Evolutionary conservation across 2,797 vertebrate species (phyloP).

Genomic region (Meriones psammophilus): DNA sequence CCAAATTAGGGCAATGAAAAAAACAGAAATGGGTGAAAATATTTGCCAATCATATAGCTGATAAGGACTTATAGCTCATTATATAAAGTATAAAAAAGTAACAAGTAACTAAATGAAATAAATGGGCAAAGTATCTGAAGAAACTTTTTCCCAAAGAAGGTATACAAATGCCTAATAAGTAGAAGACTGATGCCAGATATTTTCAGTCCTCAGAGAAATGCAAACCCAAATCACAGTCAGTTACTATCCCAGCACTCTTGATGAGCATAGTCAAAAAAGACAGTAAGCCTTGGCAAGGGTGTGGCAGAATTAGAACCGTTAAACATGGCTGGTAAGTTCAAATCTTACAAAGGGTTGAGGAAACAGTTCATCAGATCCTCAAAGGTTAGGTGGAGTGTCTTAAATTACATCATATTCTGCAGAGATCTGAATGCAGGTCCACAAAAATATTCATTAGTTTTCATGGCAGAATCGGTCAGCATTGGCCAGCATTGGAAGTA

Average conservation of each 20-base stretch:
- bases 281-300: background rate
- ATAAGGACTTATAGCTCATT: background rate
- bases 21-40: slow-evolving; percentile 6
- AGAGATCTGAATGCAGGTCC: background rate
- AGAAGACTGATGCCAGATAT: background rate
- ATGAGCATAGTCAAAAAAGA: background rate
- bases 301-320: background rate
- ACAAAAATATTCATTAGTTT: background rate
- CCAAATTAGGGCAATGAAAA: slow-evolving; percentile 16
- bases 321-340: background rate
- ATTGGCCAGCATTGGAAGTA: background rate
- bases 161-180: background rate
- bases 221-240: background rate
- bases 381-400: background rate
- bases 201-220: background rate
- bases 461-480: background rate
- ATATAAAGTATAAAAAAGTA: slow-evolving; percentile 37
- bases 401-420: too few species aligned
- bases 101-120: slow-evolving; percentile 13
- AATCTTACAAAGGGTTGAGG: background rate
- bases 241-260: background rate
- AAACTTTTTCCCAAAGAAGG: background rate
- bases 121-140: background rate
- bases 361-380: background rate
- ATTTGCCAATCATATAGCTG: background rate